Conservation (phyloP, 2,113 vertebrate species). For the Cynopterus brachyotis region DNA sequence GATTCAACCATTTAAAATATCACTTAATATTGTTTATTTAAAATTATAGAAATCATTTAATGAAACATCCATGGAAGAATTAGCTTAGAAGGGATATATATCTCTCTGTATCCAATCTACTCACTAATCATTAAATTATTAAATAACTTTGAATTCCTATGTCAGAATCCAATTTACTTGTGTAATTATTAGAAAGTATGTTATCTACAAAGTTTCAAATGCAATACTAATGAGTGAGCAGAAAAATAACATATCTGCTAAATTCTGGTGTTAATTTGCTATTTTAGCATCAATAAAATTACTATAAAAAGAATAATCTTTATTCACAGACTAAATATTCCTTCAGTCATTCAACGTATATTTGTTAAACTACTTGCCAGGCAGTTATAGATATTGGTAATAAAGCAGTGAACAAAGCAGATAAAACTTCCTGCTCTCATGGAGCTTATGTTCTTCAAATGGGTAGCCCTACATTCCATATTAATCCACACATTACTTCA, state of each 20-base stretch:
- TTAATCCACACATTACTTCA: neutral
- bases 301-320: neutral
- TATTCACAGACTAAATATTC: neutral
- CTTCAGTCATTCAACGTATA: neutral
- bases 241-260: neutral
- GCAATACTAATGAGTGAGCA: neutral
- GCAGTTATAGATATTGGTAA: neutral
- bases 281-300: slow-evolving; percentile 1
- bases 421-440: neutral
- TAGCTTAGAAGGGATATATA: neutral
- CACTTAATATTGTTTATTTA: neutral
- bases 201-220: neutral
- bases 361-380: neutral
- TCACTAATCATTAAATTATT: no score
- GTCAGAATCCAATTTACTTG: neutral
- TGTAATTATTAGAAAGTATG: neutral
- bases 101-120: no score
- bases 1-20: neutral
- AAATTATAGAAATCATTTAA: slow-evolving; percentile 46
- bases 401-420: neutral
- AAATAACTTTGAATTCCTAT: no score
- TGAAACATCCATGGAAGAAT: slow-evolving; percentile 32
- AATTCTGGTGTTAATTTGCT: neutral
- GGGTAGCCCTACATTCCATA: neutral
- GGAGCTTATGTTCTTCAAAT: neutral